phyloP scores from a whole-genome alignment of 2,888 invertebrate genomes.

The Amphipoea lucens region DNA sequence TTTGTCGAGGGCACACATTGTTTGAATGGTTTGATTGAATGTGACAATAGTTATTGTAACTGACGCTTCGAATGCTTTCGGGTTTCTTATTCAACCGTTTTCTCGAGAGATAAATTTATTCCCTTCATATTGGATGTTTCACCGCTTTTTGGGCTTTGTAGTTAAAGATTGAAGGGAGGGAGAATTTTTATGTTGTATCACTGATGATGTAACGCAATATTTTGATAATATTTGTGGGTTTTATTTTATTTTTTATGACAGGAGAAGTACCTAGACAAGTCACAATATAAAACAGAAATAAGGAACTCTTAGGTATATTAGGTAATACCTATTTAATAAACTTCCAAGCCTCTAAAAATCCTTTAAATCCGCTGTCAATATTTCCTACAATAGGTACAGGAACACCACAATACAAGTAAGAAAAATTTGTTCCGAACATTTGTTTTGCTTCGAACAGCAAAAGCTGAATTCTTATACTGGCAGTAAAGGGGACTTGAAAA shows the following conservation, averaged over 20 bases:
- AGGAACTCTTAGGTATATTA: not conserved
- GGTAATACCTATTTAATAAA: constrained; percentile 14
- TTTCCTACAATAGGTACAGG: constrained; percentile 44
- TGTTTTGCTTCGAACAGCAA: constrained; percentile 58
- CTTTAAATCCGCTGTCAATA: constrained; percentile 44
- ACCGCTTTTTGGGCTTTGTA: constrained; percentile 67
- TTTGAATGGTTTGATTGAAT: constrained; percentile 88
- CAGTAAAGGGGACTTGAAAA: constrained; percentile 51
- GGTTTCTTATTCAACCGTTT: constrained; percentile 76
- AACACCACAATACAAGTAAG: constrained; percentile 44
- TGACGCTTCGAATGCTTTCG: constrained; percentile 76
- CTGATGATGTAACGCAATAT: constrained; percentile 34
- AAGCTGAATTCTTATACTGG: constrained; percentile 52
- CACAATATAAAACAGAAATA: not conserved
- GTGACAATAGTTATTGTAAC: constrained; percentile 88
- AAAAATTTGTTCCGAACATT: constrained; percentile 51
- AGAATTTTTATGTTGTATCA: constrained; percentile 47
- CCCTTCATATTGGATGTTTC: constrained; percentile 73
- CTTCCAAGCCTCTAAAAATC: constrained; percentile 11
- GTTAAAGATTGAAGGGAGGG: constrained; percentile 64
- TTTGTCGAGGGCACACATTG: constrained; percentile 82
- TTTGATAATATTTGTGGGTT: constrained; percentile 23
- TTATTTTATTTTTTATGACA: constrained; percentile 4
- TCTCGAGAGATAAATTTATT: constrained; percentile 74
- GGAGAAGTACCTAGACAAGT: not conserved